phyloP scores from a whole-genome alignment of 1,140 invertebrate genomes.

The Sarcophaga bullata region DNA sequence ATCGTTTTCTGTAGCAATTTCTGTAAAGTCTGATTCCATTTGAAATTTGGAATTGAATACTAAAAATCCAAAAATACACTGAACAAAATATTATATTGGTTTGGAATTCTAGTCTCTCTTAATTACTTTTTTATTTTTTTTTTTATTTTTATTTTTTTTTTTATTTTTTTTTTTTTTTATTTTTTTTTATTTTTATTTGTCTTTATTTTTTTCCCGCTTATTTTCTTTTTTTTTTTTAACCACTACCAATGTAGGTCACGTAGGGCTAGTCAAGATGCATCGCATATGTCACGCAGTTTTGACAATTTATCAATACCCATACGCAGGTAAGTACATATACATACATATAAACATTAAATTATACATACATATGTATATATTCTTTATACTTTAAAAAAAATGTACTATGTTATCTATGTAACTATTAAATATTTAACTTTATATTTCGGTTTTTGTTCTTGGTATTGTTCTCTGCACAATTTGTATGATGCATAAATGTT shows the following conservation, averaged over 20 bases:
- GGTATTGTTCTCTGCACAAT: no score
- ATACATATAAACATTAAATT: slow-evolving; percentile 22
- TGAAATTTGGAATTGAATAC: no score
- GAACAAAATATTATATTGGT: no score
- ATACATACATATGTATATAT: slow-evolving; percentile 28
- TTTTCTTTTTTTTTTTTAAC: slow-evolving; percentile 24
- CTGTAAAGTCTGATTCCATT: not conserved
- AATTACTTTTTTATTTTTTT: not conserved
- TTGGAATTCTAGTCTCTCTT: no score
- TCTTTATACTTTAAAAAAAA: no score
- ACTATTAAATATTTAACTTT: no score
- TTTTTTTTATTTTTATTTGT: slow-evolving; percentile 30
- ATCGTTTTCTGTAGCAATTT: not conserved
- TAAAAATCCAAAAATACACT: no score
- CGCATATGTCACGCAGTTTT: slow-evolving; percentile 72
- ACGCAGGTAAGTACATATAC: slow-evolving; percentile 61
- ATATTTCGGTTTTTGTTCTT: no score
- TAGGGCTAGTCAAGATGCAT: slow-evolving; percentile 80
- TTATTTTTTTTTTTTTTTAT: not conserved
- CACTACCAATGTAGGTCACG: slow-evolving; percentile 71
- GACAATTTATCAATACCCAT: slow-evolving; percentile 66
- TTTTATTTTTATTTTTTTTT: slow-evolving; percentile 30
- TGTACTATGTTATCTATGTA: no score
- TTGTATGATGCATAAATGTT: no score
- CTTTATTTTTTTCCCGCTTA: not conserved